Evolutionary conservation across 2,113 vertebrate genomes (phyloP).

Genomic region (Rattus rattus): DNA sequence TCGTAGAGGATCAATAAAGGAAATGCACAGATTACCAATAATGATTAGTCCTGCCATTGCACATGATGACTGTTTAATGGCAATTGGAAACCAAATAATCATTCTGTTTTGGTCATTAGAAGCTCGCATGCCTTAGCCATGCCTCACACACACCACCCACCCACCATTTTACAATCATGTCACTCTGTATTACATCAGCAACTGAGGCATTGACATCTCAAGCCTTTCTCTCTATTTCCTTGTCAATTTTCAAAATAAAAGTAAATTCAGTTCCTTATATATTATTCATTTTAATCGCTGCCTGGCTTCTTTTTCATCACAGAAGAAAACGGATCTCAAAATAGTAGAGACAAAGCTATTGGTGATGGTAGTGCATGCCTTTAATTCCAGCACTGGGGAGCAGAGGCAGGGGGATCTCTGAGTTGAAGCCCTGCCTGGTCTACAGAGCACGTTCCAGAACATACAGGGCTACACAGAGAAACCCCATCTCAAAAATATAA

Average conservation of each 20-base stretch:
- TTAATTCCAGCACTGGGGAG: background rate
- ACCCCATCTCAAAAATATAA: background rate
- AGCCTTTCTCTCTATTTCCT: background rate
- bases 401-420: background rate
- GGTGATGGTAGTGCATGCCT: background rate
- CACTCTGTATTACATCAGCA: background rate
- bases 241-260: background rate
- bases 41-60: background rate
- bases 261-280: background rate
- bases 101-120: background rate
- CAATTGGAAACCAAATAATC: background rate
- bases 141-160: background rate
- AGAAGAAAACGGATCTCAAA: background rate
- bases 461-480: background rate
- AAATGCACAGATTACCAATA: background rate
- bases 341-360: background rate
- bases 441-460: background rate
- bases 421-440: background rate
- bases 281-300: background rate
- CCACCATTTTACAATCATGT: background rate
- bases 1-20: background rate
- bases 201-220: background rate
- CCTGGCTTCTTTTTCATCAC: background rate
- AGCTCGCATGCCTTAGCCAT: background rate
- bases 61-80: background rate